Conservation (phyloP, 2,888 invertebrate genomes). For the Apamea sordens region DNA sequence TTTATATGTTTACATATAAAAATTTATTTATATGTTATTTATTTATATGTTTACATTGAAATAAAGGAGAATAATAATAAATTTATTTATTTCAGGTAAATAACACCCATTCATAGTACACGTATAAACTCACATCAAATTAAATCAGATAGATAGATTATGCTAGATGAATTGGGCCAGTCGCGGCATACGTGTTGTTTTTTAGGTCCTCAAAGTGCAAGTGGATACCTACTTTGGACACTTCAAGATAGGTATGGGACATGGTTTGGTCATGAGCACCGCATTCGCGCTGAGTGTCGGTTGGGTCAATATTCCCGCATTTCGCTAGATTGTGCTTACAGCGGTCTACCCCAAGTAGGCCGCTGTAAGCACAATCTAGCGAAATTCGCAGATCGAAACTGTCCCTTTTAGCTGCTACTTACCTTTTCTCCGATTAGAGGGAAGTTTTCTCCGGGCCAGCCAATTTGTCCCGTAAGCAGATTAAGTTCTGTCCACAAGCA, state of each 20-base stretch:
- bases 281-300: neutral
- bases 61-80: too few species aligned
- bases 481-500: constrained; percentile 4
- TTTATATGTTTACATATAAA: too few species aligned
- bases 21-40: too few species aligned
- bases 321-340: neutral
- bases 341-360: neutral
- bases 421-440: constrained; percentile 2
- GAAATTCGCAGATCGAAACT: neutral
- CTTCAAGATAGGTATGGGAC: neutral
- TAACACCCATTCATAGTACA: too few species aligned
- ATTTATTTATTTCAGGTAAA: too few species aligned
- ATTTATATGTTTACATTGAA: too few species aligned
- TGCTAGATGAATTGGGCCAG: neutral
- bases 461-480: constrained; percentile 23
- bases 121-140: too few species aligned
- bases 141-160: too few species aligned
- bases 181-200: neutral
- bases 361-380: too few species aligned
- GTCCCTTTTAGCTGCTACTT: neutral
- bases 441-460: neutral
- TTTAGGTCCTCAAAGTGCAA: neutral
- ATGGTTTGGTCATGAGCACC: too few species aligned
- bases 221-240: neutral
- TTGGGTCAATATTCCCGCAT: neutral